Evolutionary conservation across 1,140 invertebrate genomes (phyloP), one percentile per base, ranked within the genome.

Genomic region (Listronotus bonariensis): DNA sequence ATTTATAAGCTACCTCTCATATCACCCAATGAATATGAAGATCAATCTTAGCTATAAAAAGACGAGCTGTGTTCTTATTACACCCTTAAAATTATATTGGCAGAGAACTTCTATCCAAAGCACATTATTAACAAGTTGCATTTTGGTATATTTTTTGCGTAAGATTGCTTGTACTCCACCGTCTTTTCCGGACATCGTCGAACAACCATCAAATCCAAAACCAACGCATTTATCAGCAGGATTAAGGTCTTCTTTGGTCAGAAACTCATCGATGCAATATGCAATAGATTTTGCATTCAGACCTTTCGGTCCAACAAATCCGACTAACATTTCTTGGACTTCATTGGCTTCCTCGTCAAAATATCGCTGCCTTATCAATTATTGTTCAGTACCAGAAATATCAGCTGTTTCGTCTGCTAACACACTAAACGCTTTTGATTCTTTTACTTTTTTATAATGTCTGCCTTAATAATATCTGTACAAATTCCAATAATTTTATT

Each of bases 151-250:
- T 60, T 74, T 75, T 67, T 74, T 60, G 41, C 68, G 68, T 18
- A 79, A 52, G 55, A 76, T 72, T 15, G 43, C 53, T 72, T 75
- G 72, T 34, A 78, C 72, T 7, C 75, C 74, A 40, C 53, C 68
- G 6, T 76, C 70, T 60, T 76, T 74, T 57, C 72, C 75, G 14
- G 74, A 57, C 72, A 78, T 77, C 14, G 68, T 72, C 15, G 69
- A 72, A 66, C 72, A 77, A 15, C 75, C 77, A 58, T 77, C 74
- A 67, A 68, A 78, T 14, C 67, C 68, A 4, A 58, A 48, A 32
- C 65, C 56, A 52, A 70, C 61, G 48, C 45, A 65, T 53, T 69
- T 66, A 7, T 60, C n/a, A 26, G 15, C 1, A n/a, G n/a, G n/a
- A 58, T 61, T 51, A 3, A 70, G 36, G 15, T 48, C 57, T 56